Evolutionary conservation across 2,888 invertebrate genomes (phyloP).

Genomic region (Spilosoma lubricipeda): DNA sequence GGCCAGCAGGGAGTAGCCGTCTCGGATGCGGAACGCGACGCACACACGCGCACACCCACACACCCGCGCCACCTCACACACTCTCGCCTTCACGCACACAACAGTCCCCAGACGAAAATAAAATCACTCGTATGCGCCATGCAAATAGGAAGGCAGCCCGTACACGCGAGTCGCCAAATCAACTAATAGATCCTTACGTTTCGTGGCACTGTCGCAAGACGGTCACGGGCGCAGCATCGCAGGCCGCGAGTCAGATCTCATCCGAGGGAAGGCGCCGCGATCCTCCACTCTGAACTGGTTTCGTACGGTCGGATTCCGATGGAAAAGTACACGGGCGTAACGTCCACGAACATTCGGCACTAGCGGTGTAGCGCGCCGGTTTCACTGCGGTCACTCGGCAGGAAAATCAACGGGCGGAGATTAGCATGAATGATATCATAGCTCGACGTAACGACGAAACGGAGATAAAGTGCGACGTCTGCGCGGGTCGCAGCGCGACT

Average conservation of each 20-base stretch:
- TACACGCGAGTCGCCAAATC: slow-evolving; percentile 76
- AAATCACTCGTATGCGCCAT: slow-evolving; percentile 85
- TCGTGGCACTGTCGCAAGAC: slow-evolving; percentile 84
- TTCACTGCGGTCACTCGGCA: slow-evolving; percentile 79
- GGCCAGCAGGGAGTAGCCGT: slow-evolving; percentile 80
- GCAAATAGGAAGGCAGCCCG: slow-evolving; percentile 83
- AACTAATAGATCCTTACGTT: slow-evolving; percentile 84
- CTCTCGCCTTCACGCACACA: slow-evolving; percentile 72
- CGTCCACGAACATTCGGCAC: slow-evolving; percentile 81
- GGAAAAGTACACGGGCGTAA: slow-evolving; percentile 79
- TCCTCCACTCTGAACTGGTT: slow-evolving; percentile 78
- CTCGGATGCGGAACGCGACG: slow-evolving; percentile 69
- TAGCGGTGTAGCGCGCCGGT: slow-evolving; percentile 76
- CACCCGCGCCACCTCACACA: slow-evolving; percentile 65
- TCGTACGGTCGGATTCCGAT: slow-evolving; percentile 71
- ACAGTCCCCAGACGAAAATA: slow-evolving; percentile 83
- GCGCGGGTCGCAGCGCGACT: slow-evolving; percentile 85
- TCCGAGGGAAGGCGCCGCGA: slow-evolving; percentile 72
- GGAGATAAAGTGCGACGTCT: slow-evolving; percentile 69
- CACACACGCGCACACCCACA: slow-evolving; percentile 60
- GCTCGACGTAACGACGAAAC: slow-evolving; percentile 57
- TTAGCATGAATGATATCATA: slow-evolving; percentile 82
- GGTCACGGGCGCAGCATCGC: slow-evolving; percentile 85
- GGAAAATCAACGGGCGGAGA: slow-evolving; percentile 81
- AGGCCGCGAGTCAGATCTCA: slow-evolving; percentile 79